Conservation (phyloP, 2,113 vertebrate genomes). For the Microcebus lehilahytsara region DNA sequence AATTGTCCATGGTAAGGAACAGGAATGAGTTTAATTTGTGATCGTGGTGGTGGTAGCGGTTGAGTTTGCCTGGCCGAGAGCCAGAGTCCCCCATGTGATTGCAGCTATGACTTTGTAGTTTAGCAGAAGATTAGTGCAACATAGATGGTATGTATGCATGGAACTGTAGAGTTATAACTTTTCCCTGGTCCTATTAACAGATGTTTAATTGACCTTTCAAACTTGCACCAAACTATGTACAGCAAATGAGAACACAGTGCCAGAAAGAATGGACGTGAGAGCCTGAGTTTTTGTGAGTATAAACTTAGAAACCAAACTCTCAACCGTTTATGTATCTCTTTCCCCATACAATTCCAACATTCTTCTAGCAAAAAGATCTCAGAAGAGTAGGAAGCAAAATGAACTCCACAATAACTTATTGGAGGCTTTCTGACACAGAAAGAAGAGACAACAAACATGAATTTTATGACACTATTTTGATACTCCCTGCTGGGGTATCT, state of each 20-base stretch:
- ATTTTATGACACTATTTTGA: neutral
- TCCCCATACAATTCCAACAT: neutral
- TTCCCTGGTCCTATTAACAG: conserved; percentile 9
- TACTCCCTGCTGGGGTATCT: neutral
- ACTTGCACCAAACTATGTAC: neutral
- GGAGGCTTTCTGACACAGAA: neutral
- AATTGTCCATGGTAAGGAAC: neutral
- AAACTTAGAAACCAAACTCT: neutral
- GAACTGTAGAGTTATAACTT: neutral
- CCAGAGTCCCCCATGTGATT: neutral
- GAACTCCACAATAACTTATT: neutral
- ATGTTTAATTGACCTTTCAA: conserved; percentile 29
- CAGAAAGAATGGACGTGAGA: neutral
- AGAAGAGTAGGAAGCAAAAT: neutral
- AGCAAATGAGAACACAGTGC: neutral
- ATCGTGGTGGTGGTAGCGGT: too few relatives aligned
- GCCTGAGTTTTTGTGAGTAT: neutral
- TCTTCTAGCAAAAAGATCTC: neutral
- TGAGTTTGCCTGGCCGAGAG: neutral
- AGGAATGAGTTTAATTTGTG: neutral
- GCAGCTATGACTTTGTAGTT: neutral
- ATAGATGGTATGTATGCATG: neutral
- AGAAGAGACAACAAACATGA: neutral
- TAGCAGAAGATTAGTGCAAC: neutral
- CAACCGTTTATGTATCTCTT: neutral